phyloP scores from a whole-genome alignment of 2,113 vertebrate genomes.

The Oreochromis niloticus region DNA sequence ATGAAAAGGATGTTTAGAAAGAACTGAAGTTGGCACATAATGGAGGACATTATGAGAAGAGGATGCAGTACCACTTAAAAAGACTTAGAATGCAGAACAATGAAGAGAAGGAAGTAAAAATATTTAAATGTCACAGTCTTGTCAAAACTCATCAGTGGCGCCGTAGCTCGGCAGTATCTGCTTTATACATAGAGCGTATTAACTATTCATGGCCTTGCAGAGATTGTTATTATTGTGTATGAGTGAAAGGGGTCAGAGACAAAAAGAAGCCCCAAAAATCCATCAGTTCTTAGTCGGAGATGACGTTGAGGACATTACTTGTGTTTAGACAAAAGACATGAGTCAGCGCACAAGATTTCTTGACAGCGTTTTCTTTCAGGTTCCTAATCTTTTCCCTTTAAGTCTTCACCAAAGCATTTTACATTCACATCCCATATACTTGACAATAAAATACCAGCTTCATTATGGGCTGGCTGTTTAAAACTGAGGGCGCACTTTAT shows the following conservation, averaged over 20 bases:
- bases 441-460: background rate
- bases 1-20: background rate
- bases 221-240: conserved; percentile 13
- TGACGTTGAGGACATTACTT: background rate
- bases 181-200: conserved; percentile 20
- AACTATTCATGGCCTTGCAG: conserved; percentile 39
- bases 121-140: conserved; percentile 3
- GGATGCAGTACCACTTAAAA: background rate
- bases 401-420: background rate
- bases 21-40: background rate
- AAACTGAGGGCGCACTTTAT: background rate
- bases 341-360: background rate
- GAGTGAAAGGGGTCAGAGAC: conserved; percentile 1
- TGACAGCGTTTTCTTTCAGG: background rate
- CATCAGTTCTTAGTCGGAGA: background rate
- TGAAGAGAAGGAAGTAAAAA: background rate
- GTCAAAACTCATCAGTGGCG: background rate
- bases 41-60: background rate
- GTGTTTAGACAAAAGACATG: background rate
- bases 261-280: background rate
- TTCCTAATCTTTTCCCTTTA: background rate
- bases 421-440: background rate
- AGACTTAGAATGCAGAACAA: background rate
- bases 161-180: background rate
- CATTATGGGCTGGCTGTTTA: background rate